A percentile compares a stretch with the other conserved stretches of the same genome.
phyloP scores from a whole-genome alignment of 1,140 invertebrate genomes.

The Harlomillsia oculata region DNA sequence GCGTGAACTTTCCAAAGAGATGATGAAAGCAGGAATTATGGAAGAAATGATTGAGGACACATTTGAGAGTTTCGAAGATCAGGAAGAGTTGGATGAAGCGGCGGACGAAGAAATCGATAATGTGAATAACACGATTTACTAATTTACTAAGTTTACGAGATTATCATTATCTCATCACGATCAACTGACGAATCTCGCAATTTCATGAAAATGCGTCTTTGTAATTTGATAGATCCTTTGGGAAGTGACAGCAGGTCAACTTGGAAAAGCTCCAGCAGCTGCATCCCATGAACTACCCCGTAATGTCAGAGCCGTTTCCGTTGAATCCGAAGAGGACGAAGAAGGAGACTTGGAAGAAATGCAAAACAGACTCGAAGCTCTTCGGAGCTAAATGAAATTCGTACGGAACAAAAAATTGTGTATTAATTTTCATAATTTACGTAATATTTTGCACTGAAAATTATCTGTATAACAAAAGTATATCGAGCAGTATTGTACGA shows the following conservation, averaged over 20 bases:
- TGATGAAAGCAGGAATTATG: constrained; percentile 75
- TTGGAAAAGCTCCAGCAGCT: constrained; percentile 74
- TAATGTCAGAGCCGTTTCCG: constrained; percentile 50
- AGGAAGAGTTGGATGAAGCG: constrained; percentile 83
- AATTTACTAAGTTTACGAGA: background rate
- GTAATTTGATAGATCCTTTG: constrained; percentile 63
- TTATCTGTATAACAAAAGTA: too few species aligned
- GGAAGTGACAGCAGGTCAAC: constrained; percentile 86
- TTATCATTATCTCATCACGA: background rate
- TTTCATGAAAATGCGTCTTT: background rate
- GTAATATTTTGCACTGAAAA: background rate
- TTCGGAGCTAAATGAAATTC: constrained; percentile 57
- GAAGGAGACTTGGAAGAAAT: constrained; percentile 70
- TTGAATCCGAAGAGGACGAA: constrained; percentile 54
- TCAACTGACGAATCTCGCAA: too few species aligned
- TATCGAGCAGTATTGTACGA: too few species aligned
- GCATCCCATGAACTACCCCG: constrained; percentile 44
- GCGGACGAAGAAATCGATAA: constrained; percentile 89
- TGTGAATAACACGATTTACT: constrained; percentile 41
- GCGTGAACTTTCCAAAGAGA: constrained; percentile 96
- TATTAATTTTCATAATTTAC: background rate
- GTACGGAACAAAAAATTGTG: background rate
- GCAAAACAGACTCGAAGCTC: constrained; percentile 69
- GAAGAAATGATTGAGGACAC: constrained; percentile 99
- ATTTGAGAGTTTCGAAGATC: constrained; percentile 79